Conservation (phyloP, 2,888 invertebrate genomes). For the Chymomyza fuscimana region DNA sequence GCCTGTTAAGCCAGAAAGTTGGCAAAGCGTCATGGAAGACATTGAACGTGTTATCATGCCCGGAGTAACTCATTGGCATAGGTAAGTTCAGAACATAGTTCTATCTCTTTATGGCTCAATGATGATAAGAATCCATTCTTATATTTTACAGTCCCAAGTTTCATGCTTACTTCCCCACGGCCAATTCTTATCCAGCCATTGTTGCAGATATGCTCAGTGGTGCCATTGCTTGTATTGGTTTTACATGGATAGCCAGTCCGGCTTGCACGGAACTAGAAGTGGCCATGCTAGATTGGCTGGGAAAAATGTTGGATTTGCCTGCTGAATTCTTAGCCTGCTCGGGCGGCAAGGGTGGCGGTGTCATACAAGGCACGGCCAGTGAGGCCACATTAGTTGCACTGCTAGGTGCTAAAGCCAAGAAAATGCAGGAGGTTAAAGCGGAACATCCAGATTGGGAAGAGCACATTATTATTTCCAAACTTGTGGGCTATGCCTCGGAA, state of each 20-base stretch:
- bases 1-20: slow-evolving; percentile 91
- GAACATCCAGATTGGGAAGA: slow-evolving; percentile 89
- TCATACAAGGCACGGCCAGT: slow-evolving; percentile 96
- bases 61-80: slow-evolving; percentile 97
- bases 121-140: too few species aligned
- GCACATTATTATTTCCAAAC: slow-evolving; percentile 86
- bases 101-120: too few species aligned
- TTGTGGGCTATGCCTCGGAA: slow-evolving; percentile 92
- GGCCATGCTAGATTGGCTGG: slow-evolving; percentile 97
- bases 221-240: slow-evolving; percentile 97
- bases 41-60: slow-evolving; percentile 98
- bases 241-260: slow-evolving; percentile 97
- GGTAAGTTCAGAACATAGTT: not conserved
- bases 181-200: slow-evolving; percentile 95
- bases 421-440: slow-evolving; percentile 84
- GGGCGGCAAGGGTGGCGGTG: slow-evolving; percentile 92
- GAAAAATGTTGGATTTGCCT: slow-evolving; percentile 94
- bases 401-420: slow-evolving; percentile 91
- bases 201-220: slow-evolving; percentile 97
- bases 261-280: slow-evolving; percentile 98
- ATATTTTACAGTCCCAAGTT: slow-evolving; percentile 87
- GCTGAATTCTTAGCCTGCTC: slow-evolving; percentile 90
- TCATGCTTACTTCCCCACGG: slow-evolving; percentile 97
- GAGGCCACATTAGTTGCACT: slow-evolving; percentile 96
- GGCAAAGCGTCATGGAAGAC: slow-evolving; percentile 95